A percentile compares a stretch with the other conserved stretches of the same genome.
Evolutionary conservation across 1,140 invertebrate genomes (phyloP).

Genomic region (Drosophila orosa): DNA sequence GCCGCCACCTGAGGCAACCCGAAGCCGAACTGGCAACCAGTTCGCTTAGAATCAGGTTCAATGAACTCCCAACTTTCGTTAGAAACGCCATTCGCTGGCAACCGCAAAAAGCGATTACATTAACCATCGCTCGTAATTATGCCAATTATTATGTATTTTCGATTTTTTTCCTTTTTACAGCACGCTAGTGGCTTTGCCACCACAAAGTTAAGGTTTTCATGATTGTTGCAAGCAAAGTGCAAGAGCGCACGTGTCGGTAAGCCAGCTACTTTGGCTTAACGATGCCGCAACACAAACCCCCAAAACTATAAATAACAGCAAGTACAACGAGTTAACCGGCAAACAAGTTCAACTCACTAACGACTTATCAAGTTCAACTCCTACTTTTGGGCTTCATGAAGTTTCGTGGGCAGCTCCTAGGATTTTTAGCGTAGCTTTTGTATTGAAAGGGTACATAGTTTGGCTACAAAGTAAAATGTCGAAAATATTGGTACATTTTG

Average conservation of each 20-base stretch:
- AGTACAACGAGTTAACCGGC: constrained; percentile 20
- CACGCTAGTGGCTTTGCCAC: constrained; percentile 3
- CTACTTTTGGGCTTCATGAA: constrained; percentile 13
- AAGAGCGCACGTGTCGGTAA: constrained; percentile 19
- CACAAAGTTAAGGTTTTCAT: constrained; percentile 15
- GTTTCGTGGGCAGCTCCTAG: neutral
- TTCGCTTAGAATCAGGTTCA: constrained; percentile 39
- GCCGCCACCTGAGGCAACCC: constrained; percentile 25
- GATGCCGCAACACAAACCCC: constrained; percentile 9
- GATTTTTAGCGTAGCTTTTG: neutral
- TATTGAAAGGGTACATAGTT: neutral
- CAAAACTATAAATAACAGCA: constrained; percentile 33
- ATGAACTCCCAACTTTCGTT: constrained; percentile 42
- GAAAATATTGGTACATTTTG: neutral
- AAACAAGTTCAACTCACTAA: constrained; percentile 39
- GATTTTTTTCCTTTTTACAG: constrained; percentile 19
- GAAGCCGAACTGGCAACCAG: constrained; percentile 41
- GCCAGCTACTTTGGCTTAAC: constrained; percentile 25
- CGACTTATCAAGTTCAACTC: constrained; percentile 24
- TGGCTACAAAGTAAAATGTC: neutral
- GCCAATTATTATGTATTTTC: constrained; percentile 33
- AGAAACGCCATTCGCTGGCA: constrained; percentile 34
- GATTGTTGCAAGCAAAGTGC: constrained; percentile 19
- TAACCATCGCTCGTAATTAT: constrained; percentile 26
- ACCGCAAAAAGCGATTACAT: constrained; percentile 30